phyloP scores from a whole-genome alignment of 2,113 vertebrate genomes.

The Perccottus glenii region DNA sequence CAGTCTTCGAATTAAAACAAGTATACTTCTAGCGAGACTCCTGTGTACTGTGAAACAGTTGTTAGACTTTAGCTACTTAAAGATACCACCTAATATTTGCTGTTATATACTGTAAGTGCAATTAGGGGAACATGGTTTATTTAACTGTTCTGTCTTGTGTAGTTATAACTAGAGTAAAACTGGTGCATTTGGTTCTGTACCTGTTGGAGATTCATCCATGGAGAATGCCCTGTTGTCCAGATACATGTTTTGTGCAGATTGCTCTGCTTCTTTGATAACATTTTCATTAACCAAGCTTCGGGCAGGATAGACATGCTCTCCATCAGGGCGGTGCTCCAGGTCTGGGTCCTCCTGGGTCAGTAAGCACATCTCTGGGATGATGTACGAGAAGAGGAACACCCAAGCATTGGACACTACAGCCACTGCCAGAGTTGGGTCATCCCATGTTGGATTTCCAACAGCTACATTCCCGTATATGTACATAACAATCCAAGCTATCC shows the following conservation, averaged over 20 bases:
- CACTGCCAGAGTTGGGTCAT: constrained; percentile 89
- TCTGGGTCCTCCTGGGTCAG: constrained; percentile 77
- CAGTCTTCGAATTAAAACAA: no score
- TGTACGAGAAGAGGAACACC: constrained; percentile 86
- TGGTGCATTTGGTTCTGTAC: constrained; percentile 64
- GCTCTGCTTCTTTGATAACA: constrained; percentile 84
- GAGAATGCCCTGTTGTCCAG: constrained; percentile 93
- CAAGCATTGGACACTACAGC: constrained; percentile 86
- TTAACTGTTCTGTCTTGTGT: no score
- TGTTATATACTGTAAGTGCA: background rate
- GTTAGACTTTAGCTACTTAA: no score
- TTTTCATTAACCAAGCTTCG: constrained; percentile 87
- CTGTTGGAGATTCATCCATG: constrained; percentile 85
- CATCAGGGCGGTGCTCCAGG: constrained; percentile 78
- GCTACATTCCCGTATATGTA: constrained; percentile 83
- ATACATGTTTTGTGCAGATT: constrained; percentile 81
- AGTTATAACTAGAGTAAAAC: background rate
- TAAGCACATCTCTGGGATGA: constrained; percentile 88
- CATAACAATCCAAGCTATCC: constrained; percentile 89
- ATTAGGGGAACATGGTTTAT: background rate
- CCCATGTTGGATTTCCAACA: constrained; percentile 76
- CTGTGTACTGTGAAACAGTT: no score
- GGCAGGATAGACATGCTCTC: constrained; percentile 84
- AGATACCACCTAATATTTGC: no score
- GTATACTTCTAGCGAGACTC: no score